A percentile compares a stretch with the other conserved stretches of the same genome.
These are phyloP conservation scores for Metacarcinus magister DNA, from an alignment of 2,888 invertebrate species.

Conservation along the genomic window DNA sequence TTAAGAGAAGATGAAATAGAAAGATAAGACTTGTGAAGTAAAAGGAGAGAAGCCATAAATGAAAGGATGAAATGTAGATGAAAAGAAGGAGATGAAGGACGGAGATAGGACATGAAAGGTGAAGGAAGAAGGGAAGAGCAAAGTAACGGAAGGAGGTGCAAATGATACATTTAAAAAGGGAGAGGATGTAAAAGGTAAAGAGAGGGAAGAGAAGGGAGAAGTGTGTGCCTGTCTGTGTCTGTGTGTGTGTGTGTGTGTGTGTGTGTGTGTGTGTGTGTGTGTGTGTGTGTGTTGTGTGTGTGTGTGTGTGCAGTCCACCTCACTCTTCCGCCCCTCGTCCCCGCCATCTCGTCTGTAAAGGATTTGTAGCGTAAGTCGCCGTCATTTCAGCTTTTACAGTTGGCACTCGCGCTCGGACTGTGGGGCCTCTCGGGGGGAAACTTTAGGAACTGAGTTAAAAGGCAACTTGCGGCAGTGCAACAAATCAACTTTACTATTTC, in stretches of 20 bases:
- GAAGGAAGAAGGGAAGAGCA: neutral
- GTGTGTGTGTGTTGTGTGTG: neutral
- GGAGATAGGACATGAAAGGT: neutral
- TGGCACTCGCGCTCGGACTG: neutral
- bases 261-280: slow-evolving; percentile 26
- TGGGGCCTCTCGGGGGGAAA: neutral
- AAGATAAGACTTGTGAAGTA: neutral
- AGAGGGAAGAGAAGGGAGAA: neutral
- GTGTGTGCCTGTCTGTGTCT: neutral
- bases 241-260: neutral
- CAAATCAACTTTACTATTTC: slow-evolving; percentile 1
- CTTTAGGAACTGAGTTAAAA: slow-evolving; percentile 9
- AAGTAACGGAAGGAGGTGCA: neutral
- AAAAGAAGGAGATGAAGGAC: neutral
- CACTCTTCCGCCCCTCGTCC: neutral
- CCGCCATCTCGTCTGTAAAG: slow-evolving; percentile 3
- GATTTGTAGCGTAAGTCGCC: neutral
- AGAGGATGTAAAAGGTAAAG: neutral
- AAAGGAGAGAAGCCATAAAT: neutral
- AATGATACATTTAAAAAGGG: neutral
- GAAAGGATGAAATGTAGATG: neutral
- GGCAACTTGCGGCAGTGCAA: slow-evolving; percentile 33
- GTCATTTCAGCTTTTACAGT: slow-evolving; percentile 41
- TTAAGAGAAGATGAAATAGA: neutral
- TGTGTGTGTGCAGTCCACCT: neutral